Conservation (phyloP, 2,113 vertebrate genomes). For the Theropithecus gelada region DNA sequence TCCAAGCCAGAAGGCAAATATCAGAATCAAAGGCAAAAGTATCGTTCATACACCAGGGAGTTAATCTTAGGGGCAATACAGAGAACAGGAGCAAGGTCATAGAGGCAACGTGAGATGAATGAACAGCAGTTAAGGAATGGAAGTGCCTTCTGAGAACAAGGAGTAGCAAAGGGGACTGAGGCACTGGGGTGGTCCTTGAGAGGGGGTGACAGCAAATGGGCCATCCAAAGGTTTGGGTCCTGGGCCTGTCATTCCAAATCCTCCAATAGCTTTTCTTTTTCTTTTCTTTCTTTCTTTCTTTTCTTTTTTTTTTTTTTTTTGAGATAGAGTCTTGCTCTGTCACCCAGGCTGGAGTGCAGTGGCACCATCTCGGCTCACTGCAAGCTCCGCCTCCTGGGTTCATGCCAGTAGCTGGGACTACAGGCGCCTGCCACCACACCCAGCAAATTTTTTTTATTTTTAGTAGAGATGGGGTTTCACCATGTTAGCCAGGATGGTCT, state of each 20-base stretch:
- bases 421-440: too few relatives aligned
- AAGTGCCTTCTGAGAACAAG: conserved; percentile 47
- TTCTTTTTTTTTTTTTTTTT: too few relatives aligned
- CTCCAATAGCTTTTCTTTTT: not conserved
- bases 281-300: too few relatives aligned
- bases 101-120: not conserved
- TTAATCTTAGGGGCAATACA: not conserved
- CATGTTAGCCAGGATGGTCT: too few relatives aligned
- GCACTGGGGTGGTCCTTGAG: not conserved
- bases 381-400: too few relatives aligned
- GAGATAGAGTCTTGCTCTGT: too few relatives aligned
- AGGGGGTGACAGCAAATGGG: not conserved
- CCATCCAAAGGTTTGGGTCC: not conserved
- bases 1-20: not conserved
- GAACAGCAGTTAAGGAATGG: not conserved
- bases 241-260: not conserved
- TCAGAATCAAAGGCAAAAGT: conserved; percentile 31
- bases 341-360: too few relatives aligned
- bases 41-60: not conserved
- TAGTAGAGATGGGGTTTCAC: too few relatives aligned
- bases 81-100: not conserved
- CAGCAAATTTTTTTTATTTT: too few relatives aligned
- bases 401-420: too few relatives aligned
- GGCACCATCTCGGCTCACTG: too few relatives aligned
- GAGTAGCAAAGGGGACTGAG: not conserved